A percentile compares a stretch with the other conserved stretches of the same genome.
Conservation (phyloP, 1,140 invertebrate genomes). For the Elysia chlorotica region DNA sequence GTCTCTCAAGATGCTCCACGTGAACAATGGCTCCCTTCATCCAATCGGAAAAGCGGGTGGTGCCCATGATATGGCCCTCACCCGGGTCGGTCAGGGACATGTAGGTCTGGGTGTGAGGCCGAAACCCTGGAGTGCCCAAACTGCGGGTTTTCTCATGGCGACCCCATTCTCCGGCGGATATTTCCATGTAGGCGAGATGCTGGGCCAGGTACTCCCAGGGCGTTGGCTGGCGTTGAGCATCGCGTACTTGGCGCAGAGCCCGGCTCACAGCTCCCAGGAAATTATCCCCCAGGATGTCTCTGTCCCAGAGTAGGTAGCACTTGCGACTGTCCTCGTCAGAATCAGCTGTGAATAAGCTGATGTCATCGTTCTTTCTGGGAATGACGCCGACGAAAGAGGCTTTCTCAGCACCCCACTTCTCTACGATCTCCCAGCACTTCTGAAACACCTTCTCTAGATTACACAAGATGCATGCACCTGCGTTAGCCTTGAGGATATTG, state of each 20-base stretch:
- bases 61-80: slow-evolving; percentile 41
- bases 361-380: slow-evolving; percentile 12
- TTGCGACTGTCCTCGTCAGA: slow-evolving; percentile 23
- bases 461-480: slow-evolving; percentile 17
- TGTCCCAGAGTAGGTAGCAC: slow-evolving; percentile 33
- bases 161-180: slow-evolving; percentile 28
- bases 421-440: slow-evolving; percentile 20
- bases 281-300: slow-evolving; percentile 19
- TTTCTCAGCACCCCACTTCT: slow-evolving; percentile 28
- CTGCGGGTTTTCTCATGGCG: slow-evolving; percentile 11
- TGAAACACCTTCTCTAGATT: slow-evolving; percentile 22
- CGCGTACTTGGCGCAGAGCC: slow-evolving; percentile 27
- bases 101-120: slow-evolving; percentile 42
- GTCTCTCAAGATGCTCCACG: slow-evolving; percentile 43
- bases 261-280: slow-evolving; percentile 25
- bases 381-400: slow-evolving; percentile 32
- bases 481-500: slow-evolving; percentile 18
- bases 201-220: slow-evolving; percentile 35
- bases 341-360: slow-evolving; percentile 10
- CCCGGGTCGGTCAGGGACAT: slow-evolving; percentile 47
- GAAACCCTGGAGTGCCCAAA: slow-evolving; percentile 39
- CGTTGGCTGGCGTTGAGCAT: slow-evolving; percentile 36
- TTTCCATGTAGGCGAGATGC: slow-evolving; percentile 36
- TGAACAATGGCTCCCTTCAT: slow-evolving; percentile 43
- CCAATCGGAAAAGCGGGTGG: slow-evolving; percentile 40